Base-by-base conservation (phyloP, 2,113 vertebrate species). In the Cygnus buccinator region DNA sequence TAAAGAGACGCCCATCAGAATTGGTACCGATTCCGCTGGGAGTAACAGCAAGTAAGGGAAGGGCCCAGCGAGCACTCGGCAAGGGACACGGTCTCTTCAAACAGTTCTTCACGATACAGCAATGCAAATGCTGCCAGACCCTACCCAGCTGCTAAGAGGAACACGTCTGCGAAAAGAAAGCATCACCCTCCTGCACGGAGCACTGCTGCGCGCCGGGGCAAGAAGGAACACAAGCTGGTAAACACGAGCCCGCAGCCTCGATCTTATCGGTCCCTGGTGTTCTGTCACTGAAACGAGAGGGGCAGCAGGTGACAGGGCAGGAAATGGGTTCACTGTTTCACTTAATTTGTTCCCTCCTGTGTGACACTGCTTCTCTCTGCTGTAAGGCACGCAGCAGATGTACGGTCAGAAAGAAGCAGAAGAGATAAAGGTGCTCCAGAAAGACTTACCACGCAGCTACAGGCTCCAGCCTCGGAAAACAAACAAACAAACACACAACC, bases 1-100 rank as follows among this genome's bases (percentile, higher is more conserved):
- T 35, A 26, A 39, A 43, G 0, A 3, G 15, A 48, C 44, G 76
- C 8, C 73, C 54, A 18, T 3, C 0, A 0, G 63, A 46, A 62
- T 25, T 33, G 28, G 11, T 11, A 8, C 6, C 1, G 1, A 37
- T 29, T 21, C 62, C 11, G 8, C 2, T 0, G 2, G 21, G 13
- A 74, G 58, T 0, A 58, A 2, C 22, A 31, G 55, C 9, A 39
- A 76, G 72, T 20, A 26, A 7, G 11, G 39, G 39, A 39, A 39
- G 39, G 33, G 44, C 65, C 25, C 37, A 35, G 84, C 71, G 20
- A 33, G 31, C 25, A 0, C 10, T 44, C 39, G 9, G 0, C 0
- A 57, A 18, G 35, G 65, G 73, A 37, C 28, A 7, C 0, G 20
- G 23, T 33, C 37, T 35, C 73, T 58, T 3, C 84, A 14, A 5